Evolutionary conservation across 2,113 vertebrate species (phyloP), one percentile per base, ranked within the genome.

Genomic region (Polypterus senegalus): DNA sequence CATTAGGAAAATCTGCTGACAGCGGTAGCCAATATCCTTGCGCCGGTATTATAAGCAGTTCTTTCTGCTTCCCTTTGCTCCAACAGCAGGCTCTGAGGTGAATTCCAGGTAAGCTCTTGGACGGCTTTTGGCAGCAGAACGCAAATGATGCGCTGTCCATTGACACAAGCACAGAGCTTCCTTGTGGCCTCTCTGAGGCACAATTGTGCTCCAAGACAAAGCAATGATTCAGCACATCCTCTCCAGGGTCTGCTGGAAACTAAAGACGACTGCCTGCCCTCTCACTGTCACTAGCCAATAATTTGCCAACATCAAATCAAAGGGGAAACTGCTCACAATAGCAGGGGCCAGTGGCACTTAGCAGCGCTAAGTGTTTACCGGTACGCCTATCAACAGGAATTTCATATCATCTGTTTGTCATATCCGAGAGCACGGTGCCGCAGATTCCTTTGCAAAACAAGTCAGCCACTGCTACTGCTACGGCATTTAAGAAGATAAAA

Each of bases 141-240:
- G 43, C 5, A 57, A 60, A 64, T 67, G 77, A 81, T 83, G 76
- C 74, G 71, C 75, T 70, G 74, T 78, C 74, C 69, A 70, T 70
- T 77, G 71, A 77, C 74, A 69, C 63, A 65, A 69, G 67, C 72
- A 83, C 75, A 77, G 75, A 74, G 73, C 77, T 71, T 83, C 77
- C 73, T 83, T 76, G 78, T 82, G 74, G 78, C 76, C 57, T 63
- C 73, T 72, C 72, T 61, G 74, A 81, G 77, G 67, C 62, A 70
- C 58, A 75, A 73, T 69, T 71, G 73, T 69, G 67, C 62, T 70
- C 67, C 68, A 58, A 73, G 43, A 84, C 82, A 86, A 88, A 71
- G 74, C 61, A 63, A 68, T 72, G 81, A 82, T 81, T 87, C 77
- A 86, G 82, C 71, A 83, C 75, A 79, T 82, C 80, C 78, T 82